Base-by-base conservation (phyloP, 1,140 invertebrate species). In the Saccostrea glomerata region DNA sequence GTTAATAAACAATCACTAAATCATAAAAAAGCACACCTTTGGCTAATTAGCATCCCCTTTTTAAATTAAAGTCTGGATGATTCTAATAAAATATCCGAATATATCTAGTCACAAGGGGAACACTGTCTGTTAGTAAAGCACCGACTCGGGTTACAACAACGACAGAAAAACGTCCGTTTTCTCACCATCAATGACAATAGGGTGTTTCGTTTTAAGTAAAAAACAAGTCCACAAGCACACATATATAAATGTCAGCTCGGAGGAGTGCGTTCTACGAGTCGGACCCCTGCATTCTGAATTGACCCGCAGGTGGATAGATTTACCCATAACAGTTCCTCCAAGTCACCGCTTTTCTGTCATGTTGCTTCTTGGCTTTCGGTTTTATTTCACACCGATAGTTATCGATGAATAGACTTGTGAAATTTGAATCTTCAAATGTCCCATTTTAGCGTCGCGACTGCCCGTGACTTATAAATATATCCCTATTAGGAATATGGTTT, bases 381-480 rank as follows among this genome's bases (percentile, higher is more conserved):
- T 87, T 77, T 87, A 87, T 56, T 87, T 73, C 77, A 77, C 86
- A 87, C 70, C 56, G 86, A 82, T 73, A 87, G 70, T 73, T 73
- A 73, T 66, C 73, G 47, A 87, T 56, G 54, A 77, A 77, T 73
- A 82, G 86, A 56, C 66, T 82, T 56, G 86, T 82, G 86, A 87
- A 87, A 87, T 82, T 73, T 66, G 86, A 87, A 73, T 82, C 73
- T 23, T 77, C 25, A 73, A 87, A 77, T 73, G 40, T 56, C 40
- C 40, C 82, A 77, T 47, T 77, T 56, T 30, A 87, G 66, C 73
- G 73, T 87, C 73, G 86, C 73, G 54, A 25, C 47, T 58, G 73
- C 82, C 86, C 86, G 86, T 87, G 86, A 77, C 86, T 84, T 77
- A 82, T 77, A 87, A 87, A 73, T 77, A 87, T 87, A 87, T 87